These are phyloP conservation scores for Loriculus beryllinus DNA, from an alignment of 2,797 vertebrate genomes.

Conservation along the genomic window DNA sequence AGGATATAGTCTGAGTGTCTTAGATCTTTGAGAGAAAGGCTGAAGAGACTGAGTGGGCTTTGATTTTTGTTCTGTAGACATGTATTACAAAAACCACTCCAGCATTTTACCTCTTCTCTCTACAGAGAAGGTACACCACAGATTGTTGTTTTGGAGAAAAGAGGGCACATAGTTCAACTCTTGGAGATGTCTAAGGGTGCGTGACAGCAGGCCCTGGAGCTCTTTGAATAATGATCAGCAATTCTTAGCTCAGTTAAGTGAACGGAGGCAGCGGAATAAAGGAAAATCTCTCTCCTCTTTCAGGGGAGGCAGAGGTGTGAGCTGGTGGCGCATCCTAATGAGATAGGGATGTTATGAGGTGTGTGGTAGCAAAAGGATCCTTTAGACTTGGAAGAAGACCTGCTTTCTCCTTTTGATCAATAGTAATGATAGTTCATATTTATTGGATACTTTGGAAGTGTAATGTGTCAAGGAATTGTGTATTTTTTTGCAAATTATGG, in stretches of 20 bases:
- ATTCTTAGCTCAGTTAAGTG: neutral
- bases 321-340: neutral
- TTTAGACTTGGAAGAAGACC: neutral
- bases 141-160: neutral
- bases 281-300: neutral
- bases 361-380: neutral
- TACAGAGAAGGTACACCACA: neutral
- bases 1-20: neutral
- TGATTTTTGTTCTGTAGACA: slow-evolving; percentile 27
- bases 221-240: neutral
- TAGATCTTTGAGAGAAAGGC: slow-evolving; percentile 15
- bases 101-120: neutral
- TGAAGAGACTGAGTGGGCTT: neutral
- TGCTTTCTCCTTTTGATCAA: neutral
- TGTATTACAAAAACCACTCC: neutral
- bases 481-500: neutral
- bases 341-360: neutral
- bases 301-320: neutral
- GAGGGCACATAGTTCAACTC: neutral
- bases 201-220: neutral
- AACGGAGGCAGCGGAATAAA: neutral
- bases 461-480: neutral
- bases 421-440: neutral
- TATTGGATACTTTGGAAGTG: neutral
- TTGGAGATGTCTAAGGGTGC: neutral